Evolutionary conservation across 35 echinoderm and acorn worm species (phyloP).

Genomic region (Apostichopus parvimensis): DNA sequence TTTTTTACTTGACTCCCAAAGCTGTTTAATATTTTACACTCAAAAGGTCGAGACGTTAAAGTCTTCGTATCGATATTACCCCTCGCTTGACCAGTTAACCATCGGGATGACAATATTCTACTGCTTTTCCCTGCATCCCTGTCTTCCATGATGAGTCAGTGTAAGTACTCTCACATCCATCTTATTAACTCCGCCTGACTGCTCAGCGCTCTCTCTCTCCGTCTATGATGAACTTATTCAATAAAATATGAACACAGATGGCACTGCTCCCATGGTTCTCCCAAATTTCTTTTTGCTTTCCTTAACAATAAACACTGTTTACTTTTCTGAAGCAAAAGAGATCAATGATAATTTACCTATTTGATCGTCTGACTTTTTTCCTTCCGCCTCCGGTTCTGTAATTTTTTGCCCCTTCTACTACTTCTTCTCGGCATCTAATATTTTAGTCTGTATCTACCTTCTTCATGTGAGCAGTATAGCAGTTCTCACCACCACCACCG

Average conservation of each 20-base stretch:
- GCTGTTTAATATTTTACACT: not conserved
- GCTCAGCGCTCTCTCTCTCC: not conserved
- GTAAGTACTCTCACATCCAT: slow-evolving; percentile 22
- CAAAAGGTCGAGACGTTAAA: not conserved
- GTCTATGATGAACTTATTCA: slow-evolving; percentile 32
- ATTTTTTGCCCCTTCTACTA: not conserved
- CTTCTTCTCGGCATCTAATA: not conserved
- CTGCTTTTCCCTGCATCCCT: slow-evolving; percentile 11
- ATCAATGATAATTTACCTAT: slow-evolving; percentile 36
- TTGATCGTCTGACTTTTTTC: slow-evolving; percentile 24
- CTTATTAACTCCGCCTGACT: slow-evolving; percentile 31
- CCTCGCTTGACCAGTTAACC: slow-evolving; percentile 39
- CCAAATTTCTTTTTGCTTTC: not conserved
- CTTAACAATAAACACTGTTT: slow-evolving; percentile 5
- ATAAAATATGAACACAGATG: slow-evolving; percentile 51
- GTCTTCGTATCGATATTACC: slow-evolving; percentile 1
- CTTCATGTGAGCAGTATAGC: not conserved
- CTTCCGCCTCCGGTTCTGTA: not conserved
- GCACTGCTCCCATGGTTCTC: slow-evolving; percentile 1
- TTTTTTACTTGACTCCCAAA: not conserved
- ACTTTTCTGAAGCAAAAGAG: not conserved
- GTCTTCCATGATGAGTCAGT: not conserved
- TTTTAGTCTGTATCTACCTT: not conserved
- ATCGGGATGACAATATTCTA: slow-evolving; percentile 14
- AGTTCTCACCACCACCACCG: not conserved